A percentile compares a stretch with the other conserved stretches of the same genome.
phyloP scores from a whole-genome alignment of 2,888 invertebrate genomes.

The Stictocephala bisonia region DNA sequence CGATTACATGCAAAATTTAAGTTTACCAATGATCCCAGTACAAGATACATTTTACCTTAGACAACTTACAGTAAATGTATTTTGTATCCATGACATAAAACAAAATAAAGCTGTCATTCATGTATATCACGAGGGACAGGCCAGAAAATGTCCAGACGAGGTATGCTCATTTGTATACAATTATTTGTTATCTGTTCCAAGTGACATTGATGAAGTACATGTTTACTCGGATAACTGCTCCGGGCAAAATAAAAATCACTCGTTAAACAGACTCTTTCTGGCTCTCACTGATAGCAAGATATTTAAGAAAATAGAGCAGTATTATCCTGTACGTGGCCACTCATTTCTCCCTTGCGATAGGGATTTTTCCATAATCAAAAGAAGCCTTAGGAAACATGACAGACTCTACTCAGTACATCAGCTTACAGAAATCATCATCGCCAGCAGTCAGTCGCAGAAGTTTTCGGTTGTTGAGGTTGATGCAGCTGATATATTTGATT shows the following conservation, averaged over 20 bases:
- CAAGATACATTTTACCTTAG: slow-evolving; percentile 55
- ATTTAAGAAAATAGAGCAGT: slow-evolving; percentile 50
- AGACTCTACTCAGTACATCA: slow-evolving; percentile 48
- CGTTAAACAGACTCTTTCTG: slow-evolving; percentile 45
- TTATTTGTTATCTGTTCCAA: too few species aligned
- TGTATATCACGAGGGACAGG: slow-evolving; percentile 56
- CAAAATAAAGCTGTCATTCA: slow-evolving; percentile 55
- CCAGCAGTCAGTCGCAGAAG: slow-evolving; percentile 23
- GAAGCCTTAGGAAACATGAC: slow-evolving; percentile 28
- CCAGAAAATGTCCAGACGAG: slow-evolving; percentile 53
- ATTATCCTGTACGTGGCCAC: slow-evolving; percentile 50
- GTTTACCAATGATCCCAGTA: slow-evolving; percentile 58
- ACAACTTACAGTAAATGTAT: slow-evolving; percentile 51
- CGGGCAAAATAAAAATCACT: slow-evolving; percentile 58
- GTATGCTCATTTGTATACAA: slow-evolving; percentile 49
- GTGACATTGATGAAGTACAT: slow-evolving; percentile 47
- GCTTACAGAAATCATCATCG: slow-evolving; percentile 42
- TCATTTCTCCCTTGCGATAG: slow-evolving; percentile 26
- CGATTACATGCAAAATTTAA: slow-evolving; percentile 58
- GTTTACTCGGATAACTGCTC: slow-evolving; percentile 59
- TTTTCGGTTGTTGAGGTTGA: slow-evolving; percentile 48
- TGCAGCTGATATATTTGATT: slow-evolving; percentile 46
- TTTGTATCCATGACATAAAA: slow-evolving; percentile 55
- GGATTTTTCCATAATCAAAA: slow-evolving; percentile 35
- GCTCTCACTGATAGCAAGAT: slow-evolving; percentile 48